Evolutionary conservation across 37 sponge, comb jelly and placozoan species (phyloP).

Genomic region (Geodia barretti): DNA sequence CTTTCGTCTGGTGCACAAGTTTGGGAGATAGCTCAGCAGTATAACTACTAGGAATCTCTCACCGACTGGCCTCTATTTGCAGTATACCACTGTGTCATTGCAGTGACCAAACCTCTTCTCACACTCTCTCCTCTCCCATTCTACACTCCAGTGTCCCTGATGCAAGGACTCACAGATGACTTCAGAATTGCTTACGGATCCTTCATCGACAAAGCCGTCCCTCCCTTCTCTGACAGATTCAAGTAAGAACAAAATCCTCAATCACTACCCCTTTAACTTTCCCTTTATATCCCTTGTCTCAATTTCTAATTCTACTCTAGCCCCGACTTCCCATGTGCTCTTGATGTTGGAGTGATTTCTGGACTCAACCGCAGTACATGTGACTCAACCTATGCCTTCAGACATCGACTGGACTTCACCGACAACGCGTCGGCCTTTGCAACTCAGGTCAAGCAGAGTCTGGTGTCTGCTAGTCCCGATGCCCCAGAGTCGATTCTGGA

Average conservation of each 20-base stretch:
- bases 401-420: slow-evolving; percentile 65
- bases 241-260: slow-evolving; percentile 1
- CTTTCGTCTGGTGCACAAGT: no score
- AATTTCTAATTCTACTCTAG: slow-evolving; percentile 7
- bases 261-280: not conserved
- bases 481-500: slow-evolving; percentile 75
- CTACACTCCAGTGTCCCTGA: slow-evolving; percentile 31
- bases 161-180: slow-evolving; percentile 55
- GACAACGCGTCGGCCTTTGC: slow-evolving; percentile 2
- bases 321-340: slow-evolving; percentile 48
- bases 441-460: slow-evolving; percentile 15
- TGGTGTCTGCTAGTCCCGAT: slow-evolving; percentile 77
- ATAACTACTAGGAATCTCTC: not conserved
- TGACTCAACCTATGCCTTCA: slow-evolving; percentile 53
- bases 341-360: not conserved
- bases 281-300: not conserved
- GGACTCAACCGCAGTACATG: slow-evolving; percentile 18
- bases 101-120: not conserved
- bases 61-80: not conserved
- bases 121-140: not conserved
- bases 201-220: slow-evolving; percentile 74
- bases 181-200: slow-evolving; percentile 83
- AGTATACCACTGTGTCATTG: not conserved
- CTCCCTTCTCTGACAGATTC: slow-evolving; percentile 37
- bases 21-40: not conserved